phyloP scores from a whole-genome alignment of 2,113 vertebrate genomes.

The Megaleporinus macrocephalus region DNA sequence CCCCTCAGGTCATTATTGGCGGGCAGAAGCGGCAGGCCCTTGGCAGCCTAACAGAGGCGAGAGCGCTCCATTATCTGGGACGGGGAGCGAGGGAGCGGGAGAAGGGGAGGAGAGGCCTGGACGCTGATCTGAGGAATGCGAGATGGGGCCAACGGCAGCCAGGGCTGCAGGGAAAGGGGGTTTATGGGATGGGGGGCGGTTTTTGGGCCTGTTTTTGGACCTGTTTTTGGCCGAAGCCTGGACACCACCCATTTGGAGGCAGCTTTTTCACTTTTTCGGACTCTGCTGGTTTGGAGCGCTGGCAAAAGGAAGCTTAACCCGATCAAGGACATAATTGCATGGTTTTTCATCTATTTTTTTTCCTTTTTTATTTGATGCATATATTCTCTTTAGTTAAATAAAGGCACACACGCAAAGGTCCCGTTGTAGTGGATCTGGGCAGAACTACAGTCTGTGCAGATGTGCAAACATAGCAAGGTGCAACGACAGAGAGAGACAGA shows the following conservation, averaged over 20 bases:
- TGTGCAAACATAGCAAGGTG: conserved; percentile 63
- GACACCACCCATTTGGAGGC: conserved; percentile 69
- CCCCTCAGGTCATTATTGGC: conserved; percentile 83
- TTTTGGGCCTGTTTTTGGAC: conserved; percentile 55
- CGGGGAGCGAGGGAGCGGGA: conserved; percentile 63
- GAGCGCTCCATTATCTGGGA: conserved; percentile 78
- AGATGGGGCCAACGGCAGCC: conserved; percentile 72
- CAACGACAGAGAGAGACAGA: conserved; percentile 5
- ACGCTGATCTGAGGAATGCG: conserved; percentile 62
- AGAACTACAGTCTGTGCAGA: conserved; percentile 58
- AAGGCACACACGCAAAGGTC: conserved; percentile 60
- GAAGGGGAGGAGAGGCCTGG: conserved; percentile 58
- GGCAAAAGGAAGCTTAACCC: conserved; percentile 75
- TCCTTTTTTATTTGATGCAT: conserved; percentile 81
- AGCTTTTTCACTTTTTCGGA: conserved; percentile 55
- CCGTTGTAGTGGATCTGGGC: conserved; percentile 39
- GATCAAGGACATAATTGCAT: conserved; percentile 80
- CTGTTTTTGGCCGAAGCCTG: conserved; percentile 57
- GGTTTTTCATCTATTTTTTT: conserved; percentile 76
- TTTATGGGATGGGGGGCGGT: conserved; percentile 60
- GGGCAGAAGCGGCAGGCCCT: conserved; percentile 73
- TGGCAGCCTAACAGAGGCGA: conserved; percentile 76
- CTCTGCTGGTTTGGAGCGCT: conserved; percentile 57
- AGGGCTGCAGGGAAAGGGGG: conserved; percentile 59
- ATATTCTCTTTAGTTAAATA: conserved; percentile 83